phyloP scores from a whole-genome alignment of 2,888 invertebrate genomes.

The Lithophane leautieri region DNA sequence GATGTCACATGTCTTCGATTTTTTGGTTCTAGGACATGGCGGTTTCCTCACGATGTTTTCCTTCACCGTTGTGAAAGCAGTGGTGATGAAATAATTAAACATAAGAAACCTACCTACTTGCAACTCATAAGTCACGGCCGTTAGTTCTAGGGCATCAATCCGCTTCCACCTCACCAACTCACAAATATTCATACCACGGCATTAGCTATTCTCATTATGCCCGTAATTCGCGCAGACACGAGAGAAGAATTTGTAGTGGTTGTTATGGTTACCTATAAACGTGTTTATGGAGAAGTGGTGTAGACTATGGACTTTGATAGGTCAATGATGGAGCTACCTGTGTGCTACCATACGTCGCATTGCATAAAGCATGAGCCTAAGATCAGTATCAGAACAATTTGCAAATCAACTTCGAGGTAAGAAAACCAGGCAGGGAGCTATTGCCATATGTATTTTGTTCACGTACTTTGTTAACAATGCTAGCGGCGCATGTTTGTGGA shows the following conservation, averaged over 20 bases:
- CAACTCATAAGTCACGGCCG: too few relatives aligned
- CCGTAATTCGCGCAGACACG: neutral
- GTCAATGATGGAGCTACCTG: constrained; percentile 2
- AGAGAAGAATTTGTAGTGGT: neutral
- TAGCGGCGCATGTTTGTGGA: constrained; percentile 10
- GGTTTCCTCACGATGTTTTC: too few relatives aligned
- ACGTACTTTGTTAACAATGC: constrained; percentile 46
- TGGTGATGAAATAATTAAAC: too few relatives aligned
- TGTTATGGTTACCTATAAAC: too few relatives aligned
- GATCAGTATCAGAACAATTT: constrained; percentile 46
- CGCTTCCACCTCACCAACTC: too few relatives aligned
- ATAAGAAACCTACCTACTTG: too few relatives aligned
- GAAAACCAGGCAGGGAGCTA: constrained; percentile 21
- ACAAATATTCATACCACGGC: neutral
- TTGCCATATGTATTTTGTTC: constrained; percentile 22
- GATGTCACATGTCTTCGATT: too few relatives aligned
- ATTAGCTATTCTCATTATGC: neutral
- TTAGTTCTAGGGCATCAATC: too few relatives aligned
- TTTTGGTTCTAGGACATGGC: too few relatives aligned
- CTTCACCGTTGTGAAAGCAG: too few relatives aligned
- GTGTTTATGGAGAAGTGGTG: neutral
- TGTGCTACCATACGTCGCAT: constrained; percentile 3
- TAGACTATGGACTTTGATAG: constrained; percentile 8
- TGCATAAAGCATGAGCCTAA: constrained; percentile 49
- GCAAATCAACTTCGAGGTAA: constrained; percentile 44